phyloP scores from a whole-genome alignment of 2,888 invertebrate genomes.

The Leptopilina drosophilae region DNA sequence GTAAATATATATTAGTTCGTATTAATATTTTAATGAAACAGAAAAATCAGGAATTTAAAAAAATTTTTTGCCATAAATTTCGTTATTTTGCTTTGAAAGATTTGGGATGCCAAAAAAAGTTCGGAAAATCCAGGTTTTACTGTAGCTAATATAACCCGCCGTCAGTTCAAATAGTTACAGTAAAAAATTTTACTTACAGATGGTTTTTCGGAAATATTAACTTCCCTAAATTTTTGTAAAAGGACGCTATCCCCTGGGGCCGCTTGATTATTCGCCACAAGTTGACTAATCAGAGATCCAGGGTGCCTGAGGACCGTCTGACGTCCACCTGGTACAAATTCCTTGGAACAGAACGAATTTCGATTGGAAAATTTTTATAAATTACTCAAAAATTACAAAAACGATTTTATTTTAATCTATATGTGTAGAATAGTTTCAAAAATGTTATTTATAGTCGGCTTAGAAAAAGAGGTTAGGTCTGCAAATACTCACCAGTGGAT shows the following conservation, averaged over 20 bases:
- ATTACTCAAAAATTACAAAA: neutral
- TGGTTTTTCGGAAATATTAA: conserved; percentile 82
- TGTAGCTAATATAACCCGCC: no score
- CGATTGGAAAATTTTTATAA: conserved; percentile 8
- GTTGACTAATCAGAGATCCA: conserved; percentile 80
- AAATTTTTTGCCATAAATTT: no score
- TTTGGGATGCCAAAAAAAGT: no score
- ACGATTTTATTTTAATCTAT: neutral
- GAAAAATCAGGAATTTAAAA: no score
- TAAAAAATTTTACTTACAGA: conserved; percentile 61
- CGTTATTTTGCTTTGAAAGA: no score
- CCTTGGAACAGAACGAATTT: conserved; percentile 77
- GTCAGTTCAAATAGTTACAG: no score
- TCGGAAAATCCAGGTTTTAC: no score
- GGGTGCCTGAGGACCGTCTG: conserved; percentile 88
- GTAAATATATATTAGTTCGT: no score
- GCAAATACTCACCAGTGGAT: conserved; percentile 84
- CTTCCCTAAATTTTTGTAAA: conserved; percentile 86
- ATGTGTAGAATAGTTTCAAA: no score
- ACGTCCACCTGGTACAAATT: conserved; percentile 93
- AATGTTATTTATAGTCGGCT: neutral
- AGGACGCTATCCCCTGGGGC: conserved; percentile 82
- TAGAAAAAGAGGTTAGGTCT: conserved; percentile 38
- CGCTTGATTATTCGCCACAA: conserved; percentile 68
- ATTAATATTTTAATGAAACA: no score